Evolutionary conservation across 2,888 invertebrate species (phyloP).

Genomic region (Agrochola lota): DNA sequence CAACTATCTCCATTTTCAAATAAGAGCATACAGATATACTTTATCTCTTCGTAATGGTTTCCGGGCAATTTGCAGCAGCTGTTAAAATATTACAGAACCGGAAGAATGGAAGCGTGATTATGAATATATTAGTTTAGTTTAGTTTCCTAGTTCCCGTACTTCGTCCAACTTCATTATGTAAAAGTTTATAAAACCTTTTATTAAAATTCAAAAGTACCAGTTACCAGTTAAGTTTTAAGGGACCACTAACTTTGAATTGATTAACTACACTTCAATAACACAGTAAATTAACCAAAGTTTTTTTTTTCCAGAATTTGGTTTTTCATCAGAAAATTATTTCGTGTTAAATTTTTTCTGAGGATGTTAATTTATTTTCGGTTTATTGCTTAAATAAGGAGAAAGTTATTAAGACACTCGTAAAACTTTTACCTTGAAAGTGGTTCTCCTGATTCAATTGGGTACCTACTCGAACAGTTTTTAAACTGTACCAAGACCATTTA

Average conservation of each 20-base stretch:
- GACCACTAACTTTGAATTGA: slow-evolving; percentile 42
- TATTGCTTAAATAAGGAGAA: background rate
- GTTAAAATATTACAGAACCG: slow-evolving; percentile 42
- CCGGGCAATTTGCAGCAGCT: slow-evolving; percentile 39
- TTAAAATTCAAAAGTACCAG: slow-evolving; percentile 60
- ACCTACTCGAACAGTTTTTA: no score
- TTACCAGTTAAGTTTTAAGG: slow-evolving; percentile 54
- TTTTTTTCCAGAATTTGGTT: slow-evolving; percentile 5
- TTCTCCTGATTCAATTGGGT: background rate
- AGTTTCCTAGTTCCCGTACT: slow-evolving; percentile 47
- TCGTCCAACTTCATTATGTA: slow-evolving; percentile 48
- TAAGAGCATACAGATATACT: slow-evolving; percentile 13
- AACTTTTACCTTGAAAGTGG: background rate
- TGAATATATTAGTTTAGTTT: slow-evolving; percentile 76
- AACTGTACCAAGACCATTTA: no score
- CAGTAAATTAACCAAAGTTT: slow-evolving; percentile 8
- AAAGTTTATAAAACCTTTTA: slow-evolving; percentile 61
- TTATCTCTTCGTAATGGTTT: slow-evolving; percentile 11
- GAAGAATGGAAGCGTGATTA: slow-evolving; percentile 75
- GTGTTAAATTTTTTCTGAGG: background rate
- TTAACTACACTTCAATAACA: slow-evolving; percentile 35
- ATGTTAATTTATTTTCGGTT: slow-evolving; percentile 1
- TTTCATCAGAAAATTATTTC: slow-evolving; percentile 4
- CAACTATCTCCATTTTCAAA: background rate
- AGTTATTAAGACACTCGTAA: background rate